phyloP scores from a whole-genome alignment of 2,888 invertebrate genomes.

The Nomada fucata region DNA sequence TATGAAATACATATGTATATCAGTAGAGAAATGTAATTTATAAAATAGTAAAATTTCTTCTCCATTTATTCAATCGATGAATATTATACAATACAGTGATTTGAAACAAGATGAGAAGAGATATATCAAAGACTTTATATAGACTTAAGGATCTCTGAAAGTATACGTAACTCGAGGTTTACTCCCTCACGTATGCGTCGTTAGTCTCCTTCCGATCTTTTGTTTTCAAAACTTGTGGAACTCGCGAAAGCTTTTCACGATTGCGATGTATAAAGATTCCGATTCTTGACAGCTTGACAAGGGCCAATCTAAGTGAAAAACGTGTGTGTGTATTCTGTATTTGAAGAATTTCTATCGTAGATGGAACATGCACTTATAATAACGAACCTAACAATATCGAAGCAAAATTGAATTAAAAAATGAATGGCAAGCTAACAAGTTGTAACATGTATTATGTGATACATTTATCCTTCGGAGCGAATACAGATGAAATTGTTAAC shows the following conservation, averaged over 20 bases:
- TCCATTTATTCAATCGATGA: neutral
- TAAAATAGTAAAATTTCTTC: too few species aligned
- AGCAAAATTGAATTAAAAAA: too few species aligned
- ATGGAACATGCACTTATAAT: neutral
- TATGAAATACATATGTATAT: too few species aligned
- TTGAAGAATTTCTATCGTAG: neutral
- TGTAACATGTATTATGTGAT: too few species aligned
- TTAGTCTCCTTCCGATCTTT: constrained; percentile 11
- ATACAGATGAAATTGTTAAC: too few species aligned
- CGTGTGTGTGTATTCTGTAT: constrained; percentile 6
- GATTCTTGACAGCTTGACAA: constrained; percentile 29
- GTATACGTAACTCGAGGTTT: constrained; percentile 9
- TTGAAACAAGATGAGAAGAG: neutral
- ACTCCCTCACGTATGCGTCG: constrained; percentile 21
- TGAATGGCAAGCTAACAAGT: too few species aligned
- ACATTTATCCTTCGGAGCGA: too few species aligned
- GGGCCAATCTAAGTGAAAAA: constrained; percentile 30
- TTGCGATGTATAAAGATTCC: constrained; percentile 18
- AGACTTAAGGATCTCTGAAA: neutral
- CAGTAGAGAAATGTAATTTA: too few species aligned
- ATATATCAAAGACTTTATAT: neutral
- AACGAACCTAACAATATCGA: too few species aligned
- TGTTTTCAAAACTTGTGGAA: neutral
- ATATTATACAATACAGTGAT: neutral
- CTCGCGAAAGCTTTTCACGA: constrained; percentile 3